Conservation (phyloP, 2,113 vertebrate species). For the Peromyscus californicus region DNA sequence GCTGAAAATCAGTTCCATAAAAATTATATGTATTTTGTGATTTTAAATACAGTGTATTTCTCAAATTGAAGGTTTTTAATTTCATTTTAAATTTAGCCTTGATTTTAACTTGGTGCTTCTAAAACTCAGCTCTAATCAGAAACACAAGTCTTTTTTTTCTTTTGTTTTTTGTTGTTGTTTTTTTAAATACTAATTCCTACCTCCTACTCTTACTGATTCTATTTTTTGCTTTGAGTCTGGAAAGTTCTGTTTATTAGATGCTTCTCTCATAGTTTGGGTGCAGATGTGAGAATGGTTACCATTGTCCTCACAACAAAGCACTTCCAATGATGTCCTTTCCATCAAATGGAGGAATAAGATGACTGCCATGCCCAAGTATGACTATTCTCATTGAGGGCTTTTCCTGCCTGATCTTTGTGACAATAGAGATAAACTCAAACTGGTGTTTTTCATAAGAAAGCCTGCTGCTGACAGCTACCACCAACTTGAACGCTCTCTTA, state of each 20-base stretch:
- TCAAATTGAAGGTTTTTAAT: conserved; percentile 36
- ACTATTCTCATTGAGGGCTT: background rate
- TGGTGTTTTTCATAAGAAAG: background rate
- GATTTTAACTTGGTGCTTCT: conserved; percentile 54
- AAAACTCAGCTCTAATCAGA: conserved; percentile 11
- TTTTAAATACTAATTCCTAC: background rate
- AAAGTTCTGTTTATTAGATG: background rate
- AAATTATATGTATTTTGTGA: conserved; percentile 54
- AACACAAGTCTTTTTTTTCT: background rate
- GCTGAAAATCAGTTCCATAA: conserved; percentile 53
- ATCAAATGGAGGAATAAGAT: conserved; percentile 7
- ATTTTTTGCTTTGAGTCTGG: conserved; percentile 23
- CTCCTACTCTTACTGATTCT: background rate
- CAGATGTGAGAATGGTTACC: background rate
- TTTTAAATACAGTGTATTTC: conserved; percentile 22
- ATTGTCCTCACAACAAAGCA: background rate
- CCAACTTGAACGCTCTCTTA: background rate
- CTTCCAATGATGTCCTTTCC: background rate
- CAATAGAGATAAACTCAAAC: background rate
- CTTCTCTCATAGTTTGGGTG: background rate
- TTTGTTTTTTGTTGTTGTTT: background rate
- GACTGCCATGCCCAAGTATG: background rate
- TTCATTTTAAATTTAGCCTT: conserved; percentile 44
- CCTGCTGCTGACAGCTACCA: background rate
- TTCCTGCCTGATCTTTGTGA: background rate